Conservation (phyloP, 2,113 vertebrate genomes). For the Rhinogobius similis region DNA sequence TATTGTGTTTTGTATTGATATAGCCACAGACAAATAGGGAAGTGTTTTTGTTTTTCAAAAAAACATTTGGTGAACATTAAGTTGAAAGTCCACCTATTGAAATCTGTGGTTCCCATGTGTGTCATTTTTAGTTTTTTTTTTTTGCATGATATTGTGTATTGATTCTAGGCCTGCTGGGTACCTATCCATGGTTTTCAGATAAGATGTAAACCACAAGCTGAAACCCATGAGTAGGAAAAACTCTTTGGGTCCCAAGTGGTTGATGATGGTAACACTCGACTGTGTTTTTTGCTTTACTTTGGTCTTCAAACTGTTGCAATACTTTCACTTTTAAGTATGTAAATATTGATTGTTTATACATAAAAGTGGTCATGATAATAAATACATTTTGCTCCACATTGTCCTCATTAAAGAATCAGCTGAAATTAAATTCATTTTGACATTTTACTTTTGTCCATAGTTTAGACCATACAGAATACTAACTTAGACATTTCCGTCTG, state of each 20-base stretch:
- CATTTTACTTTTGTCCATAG: no score
- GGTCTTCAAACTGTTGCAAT: conserved; percentile 33
- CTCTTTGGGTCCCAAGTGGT: conserved; percentile 29
- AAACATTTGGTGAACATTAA: conserved; percentile 16
- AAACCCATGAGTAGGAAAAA: not conserved
- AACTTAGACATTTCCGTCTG: conserved; percentile 39
- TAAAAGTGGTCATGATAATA: conserved; percentile 66
- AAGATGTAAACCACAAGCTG: no score
- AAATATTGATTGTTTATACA: conserved; percentile 72
- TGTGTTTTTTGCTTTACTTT: conserved; percentile 52
- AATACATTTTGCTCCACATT: conserved; percentile 48
- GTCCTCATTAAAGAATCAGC: conserved; percentile 21
- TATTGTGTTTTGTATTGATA: conserved; percentile 15
- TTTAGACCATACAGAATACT: conserved; percentile 13
- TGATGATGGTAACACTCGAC: conserved; percentile 45
- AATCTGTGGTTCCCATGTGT: conserved; percentile 50
- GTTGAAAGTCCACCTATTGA: conserved; percentile 41
- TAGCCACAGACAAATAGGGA: conserved; percentile 19
- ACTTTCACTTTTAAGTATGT: conserved; percentile 55
- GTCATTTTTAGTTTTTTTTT: conserved; percentile 46
- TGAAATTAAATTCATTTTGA: not conserved
- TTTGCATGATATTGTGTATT: conserved; percentile 55
- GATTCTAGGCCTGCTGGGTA: conserved; percentile 41
- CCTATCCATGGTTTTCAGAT: not conserved
- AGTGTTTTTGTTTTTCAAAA: conserved; percentile 28